A percentile compares a stretch with the other conserved stretches of the same genome.
These are phyloP conservation scores for Pygoscelis antarcticus DNA, from an alignment of 2,113 vertebrate genomes.

Conservation along the genomic window DNA sequence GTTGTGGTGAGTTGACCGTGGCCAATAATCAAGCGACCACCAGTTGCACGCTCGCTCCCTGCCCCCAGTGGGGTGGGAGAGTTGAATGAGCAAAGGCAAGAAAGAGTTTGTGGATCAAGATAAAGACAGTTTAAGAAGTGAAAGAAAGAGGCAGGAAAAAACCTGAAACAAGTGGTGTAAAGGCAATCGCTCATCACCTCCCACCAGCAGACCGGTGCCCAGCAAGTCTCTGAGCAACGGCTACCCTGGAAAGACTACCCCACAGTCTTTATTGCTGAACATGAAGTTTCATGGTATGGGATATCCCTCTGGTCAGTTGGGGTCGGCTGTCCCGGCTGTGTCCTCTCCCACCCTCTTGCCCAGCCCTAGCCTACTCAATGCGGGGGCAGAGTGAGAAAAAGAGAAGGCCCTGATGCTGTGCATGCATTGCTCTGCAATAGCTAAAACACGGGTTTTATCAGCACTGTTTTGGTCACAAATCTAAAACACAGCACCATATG, in stretches of 20 bases:
- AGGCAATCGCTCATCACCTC: neutral
- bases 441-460: neutral
- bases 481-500: neutral
- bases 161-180: neutral
- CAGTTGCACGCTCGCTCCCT: fast-evolving
- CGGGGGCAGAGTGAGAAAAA: neutral
- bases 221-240: neutral
- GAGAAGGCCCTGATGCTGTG: neutral
- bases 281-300: neutral
- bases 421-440: neutral
- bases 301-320: neutral
- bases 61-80: neutral
- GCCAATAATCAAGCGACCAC: neutral
- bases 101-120: neutral
- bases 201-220: neutral
- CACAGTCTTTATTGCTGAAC: neutral
- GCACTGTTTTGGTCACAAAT: neutral
- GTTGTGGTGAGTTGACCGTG: neutral
- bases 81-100: neutral
- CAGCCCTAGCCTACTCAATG: neutral
- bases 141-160: neutral
- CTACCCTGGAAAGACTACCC: neutral
- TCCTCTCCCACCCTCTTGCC: neutral
- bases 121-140: neutral
- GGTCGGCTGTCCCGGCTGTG: neutral